Evolutionary conservation across 2,797 vertebrate genomes (phyloP).

Genomic region (Mareca penelope): DNA sequence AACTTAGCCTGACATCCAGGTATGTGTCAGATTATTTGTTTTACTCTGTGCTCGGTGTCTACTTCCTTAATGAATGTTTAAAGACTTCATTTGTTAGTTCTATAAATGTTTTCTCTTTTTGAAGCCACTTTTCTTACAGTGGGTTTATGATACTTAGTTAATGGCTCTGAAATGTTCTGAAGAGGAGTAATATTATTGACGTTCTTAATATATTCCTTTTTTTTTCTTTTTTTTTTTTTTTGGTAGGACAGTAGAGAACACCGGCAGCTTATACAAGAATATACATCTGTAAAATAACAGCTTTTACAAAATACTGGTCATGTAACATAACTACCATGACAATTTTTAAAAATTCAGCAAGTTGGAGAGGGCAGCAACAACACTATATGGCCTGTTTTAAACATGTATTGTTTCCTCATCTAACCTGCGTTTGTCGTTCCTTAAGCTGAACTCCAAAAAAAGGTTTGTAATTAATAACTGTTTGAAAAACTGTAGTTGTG

Average conservation of each 20-base stretch:
- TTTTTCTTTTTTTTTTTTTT: not conserved
- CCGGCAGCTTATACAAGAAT: not conserved
- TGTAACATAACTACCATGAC: not conserved
- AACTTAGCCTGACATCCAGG: not conserved
- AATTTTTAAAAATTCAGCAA: not conserved
- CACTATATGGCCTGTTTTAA: not conserved
- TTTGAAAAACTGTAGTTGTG: not conserved
- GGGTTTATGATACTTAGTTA: not conserved
- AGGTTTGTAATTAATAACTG: not conserved
- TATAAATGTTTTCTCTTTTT: not conserved
- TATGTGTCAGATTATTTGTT: not conserved
- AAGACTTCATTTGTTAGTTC: not conserved
- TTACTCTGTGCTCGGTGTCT: not conserved
- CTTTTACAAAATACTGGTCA: not conserved
- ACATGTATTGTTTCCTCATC: slow-evolving; percentile 10
- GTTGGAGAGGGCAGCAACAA: not conserved
- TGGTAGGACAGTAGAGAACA: not conserved
- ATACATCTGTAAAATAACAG: not conserved
- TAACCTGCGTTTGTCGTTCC: not conserved
- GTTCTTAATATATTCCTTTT: not conserved
- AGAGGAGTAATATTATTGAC: not conserved
- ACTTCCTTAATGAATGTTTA: not conserved
- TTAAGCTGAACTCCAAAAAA: not conserved
- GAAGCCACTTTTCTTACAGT: not conserved
- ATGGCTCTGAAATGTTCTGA: not conserved